Percentiles rank a stretch among this genome's conserved stretches.
Evolutionary conservation across 2,113 vertebrate species (phyloP).

Genomic region (Heterocephalus glaber): DNA sequence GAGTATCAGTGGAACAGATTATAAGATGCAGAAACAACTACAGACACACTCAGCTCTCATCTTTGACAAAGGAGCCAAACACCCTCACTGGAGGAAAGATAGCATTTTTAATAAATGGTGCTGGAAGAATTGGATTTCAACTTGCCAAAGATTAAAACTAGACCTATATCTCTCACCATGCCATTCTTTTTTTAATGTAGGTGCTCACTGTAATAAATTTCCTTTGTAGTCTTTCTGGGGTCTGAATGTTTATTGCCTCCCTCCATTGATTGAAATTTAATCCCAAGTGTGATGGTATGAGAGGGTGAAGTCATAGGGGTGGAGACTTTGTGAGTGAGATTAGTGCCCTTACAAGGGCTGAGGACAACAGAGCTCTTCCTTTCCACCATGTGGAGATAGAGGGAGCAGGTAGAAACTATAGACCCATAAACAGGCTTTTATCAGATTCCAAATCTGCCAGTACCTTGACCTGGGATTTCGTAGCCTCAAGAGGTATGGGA

Average conservation of each 20-base stretch:
- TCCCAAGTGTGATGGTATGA: neutral
- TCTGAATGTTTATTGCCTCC: neutral
- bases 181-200: too few species aligned
- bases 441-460: too few species aligned
- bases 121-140: too few species aligned
- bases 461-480: neutral
- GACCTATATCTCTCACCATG: too few species aligned
- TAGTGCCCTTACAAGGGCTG: neutral
- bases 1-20: too few species aligned
- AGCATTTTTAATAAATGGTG: too few species aligned
- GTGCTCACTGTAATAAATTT: neutral
- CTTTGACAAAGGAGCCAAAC: too few species aligned
- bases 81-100: too few species aligned
- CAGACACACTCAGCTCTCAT: too few species aligned
- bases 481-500: neutral
- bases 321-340: neutral
- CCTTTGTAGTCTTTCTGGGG: neutral
- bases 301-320: neutral
- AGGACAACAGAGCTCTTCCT: neutral
- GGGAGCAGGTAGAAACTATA: neutral
- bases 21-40: too few species aligned
- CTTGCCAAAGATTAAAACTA: too few species aligned
- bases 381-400: neutral
- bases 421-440: too few species aligned
- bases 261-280: neutral